A percentile compares a stretch with the other conserved stretches of the same genome.
These are phyloP conservation scores for Coecobrya sp. DNA, from an alignment of 2,888 invertebrate species.

Conservation along the genomic window DNA sequence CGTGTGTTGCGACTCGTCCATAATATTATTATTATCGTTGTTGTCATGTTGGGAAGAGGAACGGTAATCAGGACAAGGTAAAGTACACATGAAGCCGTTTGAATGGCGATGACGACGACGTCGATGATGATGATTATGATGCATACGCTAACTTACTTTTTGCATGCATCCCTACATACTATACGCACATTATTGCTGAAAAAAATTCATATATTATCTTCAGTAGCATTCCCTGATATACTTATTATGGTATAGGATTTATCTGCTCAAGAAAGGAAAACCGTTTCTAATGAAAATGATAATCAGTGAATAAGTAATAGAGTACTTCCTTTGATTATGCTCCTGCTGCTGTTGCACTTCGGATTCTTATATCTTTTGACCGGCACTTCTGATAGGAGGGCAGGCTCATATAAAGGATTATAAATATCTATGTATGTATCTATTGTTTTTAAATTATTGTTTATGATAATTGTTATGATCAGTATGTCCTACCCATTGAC, in stretches of 20 bases:
- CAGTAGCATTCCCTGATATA: background rate
- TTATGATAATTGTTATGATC: slow-evolving; percentile 31
- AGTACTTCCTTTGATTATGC: background rate
- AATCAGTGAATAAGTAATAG: too few relatives aligned
- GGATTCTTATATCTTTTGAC: background rate
- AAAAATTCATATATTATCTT: background rate
- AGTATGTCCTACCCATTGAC: slow-evolving; percentile 13
- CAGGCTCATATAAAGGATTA: background rate
- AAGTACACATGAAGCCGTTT: slow-evolving; percentile 79
- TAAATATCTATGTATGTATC: background rate
- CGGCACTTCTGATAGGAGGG: background rate
- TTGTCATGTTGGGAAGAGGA: slow-evolving; percentile 79
- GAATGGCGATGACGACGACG: slow-evolving; percentile 57
- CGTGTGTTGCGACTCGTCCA: background rate
- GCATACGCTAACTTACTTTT: slow-evolving; percentile 21
- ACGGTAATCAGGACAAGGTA: slow-evolving; percentile 85
- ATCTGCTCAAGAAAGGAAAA: background rate
- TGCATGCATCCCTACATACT: background rate
- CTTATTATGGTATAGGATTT: background rate
- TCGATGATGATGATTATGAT: slow-evolving; percentile 45
- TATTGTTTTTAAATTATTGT: slow-evolving; percentile 6
- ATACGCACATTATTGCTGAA: background rate
- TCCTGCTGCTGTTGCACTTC: background rate
- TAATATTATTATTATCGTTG: slow-evolving; percentile 20
- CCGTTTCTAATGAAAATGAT: background rate